These are phyloP conservation scores for Pristionchus entomophagus DNA, from an alignment of 2,888 invertebrate genomes.

Conservation along the genomic window DNA sequence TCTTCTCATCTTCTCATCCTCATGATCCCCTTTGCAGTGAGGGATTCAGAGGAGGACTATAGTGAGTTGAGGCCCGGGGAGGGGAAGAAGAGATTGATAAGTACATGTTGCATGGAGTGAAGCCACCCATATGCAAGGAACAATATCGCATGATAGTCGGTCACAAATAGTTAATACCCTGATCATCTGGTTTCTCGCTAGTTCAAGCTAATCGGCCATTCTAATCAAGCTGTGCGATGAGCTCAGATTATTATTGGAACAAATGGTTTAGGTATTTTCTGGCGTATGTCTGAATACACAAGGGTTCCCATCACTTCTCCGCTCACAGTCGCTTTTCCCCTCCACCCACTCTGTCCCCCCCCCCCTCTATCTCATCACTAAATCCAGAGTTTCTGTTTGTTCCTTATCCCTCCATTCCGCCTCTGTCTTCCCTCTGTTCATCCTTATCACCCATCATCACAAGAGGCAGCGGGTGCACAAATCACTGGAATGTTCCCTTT, in stretches of 20 bases:
- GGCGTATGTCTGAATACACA: too few species aligned
- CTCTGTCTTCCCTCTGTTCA: background rate
- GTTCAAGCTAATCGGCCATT: too few species aligned
- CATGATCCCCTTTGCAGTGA: background rate
- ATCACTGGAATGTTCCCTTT: too few species aligned
- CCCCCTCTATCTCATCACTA: slow-evolving; percentile 2
- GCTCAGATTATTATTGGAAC: too few species aligned
- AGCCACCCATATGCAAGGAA: too few species aligned
- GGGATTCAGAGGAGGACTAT: background rate
- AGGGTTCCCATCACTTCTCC: background rate
- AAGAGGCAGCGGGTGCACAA: background rate
- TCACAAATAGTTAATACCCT: too few species aligned
- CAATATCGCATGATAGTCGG: too few species aligned
- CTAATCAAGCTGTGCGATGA: too few species aligned
- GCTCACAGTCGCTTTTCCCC: slow-evolving; percentile 9
- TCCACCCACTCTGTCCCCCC: background rate
- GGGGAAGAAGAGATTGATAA: too few species aligned
- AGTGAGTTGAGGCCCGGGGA: background rate
- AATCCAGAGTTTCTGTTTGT: slow-evolving; percentile 31
- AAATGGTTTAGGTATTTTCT: too few species aligned
- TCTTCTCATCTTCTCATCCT: background rate
- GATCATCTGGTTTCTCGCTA: too few species aligned
- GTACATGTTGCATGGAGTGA: too few species aligned
- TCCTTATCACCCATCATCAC: slow-evolving; percentile 24
- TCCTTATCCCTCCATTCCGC: slow-evolving; percentile 35